Base-by-base conservation (phyloP, 2,888 invertebrate genomes). In the Peribatodes rhomboidaria region DNA sequence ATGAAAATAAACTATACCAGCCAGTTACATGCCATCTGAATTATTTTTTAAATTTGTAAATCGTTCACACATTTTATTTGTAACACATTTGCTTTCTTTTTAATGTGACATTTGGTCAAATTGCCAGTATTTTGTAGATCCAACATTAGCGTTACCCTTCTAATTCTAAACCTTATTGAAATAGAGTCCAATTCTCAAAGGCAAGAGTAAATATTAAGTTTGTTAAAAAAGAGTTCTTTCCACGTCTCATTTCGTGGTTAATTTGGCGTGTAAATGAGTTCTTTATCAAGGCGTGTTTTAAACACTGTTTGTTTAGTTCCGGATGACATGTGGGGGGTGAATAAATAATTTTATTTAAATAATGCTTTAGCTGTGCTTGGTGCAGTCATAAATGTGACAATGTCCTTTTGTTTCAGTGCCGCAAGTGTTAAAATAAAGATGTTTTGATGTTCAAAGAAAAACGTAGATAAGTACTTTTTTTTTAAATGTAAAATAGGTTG, bases 191-290 rank as follows among this genome's bases (percentile, higher is more conserved):
- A 65, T 65, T 55, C 70, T 58, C 69, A 67, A 71, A 66, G 61
- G 8, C 11, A 35, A 1, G 39, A 11, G 13, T 13, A 8, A 39
- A 70, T 68, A 71, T n/a, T 67, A 80, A 74, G 80, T 78, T 70
- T 65, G 75, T 65, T 16, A 72, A 76, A n/a, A 76, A 63, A 41
- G 78, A 80, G 81, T 81, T 82, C 86, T 87, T 90, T 87, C 85
- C 81, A 49, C 87, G 85, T 86, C 79, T 83, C 86, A 90, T 92
- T 92, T 88, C 86, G 87, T 81, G 86, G 88, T 86, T 92, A 92
- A 92, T 86, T 85, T 81, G 77, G 81, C 92, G 92, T 91, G 85
- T 89, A 92, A 93, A 93, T 92, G 87, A 90, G 91, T 92, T 89
- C 90, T 92, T 92, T 93, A 91, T 90, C 88, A 82, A 74, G 77